Evolutionary conservation across 1,140 invertebrate genomes (phyloP), one percentile per base, ranked within the genome.

Genomic region (Megathymus violae): DNA sequence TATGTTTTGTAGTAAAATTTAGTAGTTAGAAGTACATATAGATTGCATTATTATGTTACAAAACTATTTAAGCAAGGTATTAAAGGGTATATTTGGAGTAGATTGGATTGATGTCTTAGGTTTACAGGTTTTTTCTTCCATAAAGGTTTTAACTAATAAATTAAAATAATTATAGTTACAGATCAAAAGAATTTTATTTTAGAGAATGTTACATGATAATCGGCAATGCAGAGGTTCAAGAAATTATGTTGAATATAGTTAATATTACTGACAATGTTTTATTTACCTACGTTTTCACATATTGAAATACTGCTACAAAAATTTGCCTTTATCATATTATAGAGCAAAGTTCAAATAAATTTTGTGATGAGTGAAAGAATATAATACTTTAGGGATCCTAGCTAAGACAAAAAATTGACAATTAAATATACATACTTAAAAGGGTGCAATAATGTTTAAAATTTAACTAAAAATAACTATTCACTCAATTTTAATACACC

Each of bases 171-270:
- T 34, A 27, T 27, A 62, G 27, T 67, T 69, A 60, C 82, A 89
- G 85, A 88, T 87, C 85, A 88, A 89, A 89, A 89, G 84, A 89
- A 89, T 82, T 89, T 91, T 89, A 88, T 91, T 89, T 88, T 81
- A 88, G 85, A 90, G 84, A 89, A 85, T 87, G 80, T 90, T 89
- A 89, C 86, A 90, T 84, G 80, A 88, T 81, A 90, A 88, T 88
- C 86, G 85, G 86, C 88, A 91, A 91, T 91, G 88, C 88, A 89
- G 85, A 91, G 78, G 78, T 85, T 83, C 74, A 80, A 89, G 78
- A 85, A 90, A 90, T 85, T 78, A 90, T 88, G 72, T 86, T 81
- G 72, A 85, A 88, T 88, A 90, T 78, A 87, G 89, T 85, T 88
- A 85, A n/a, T n/a, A n/a, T n/a, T 87, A 89, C 75, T 83, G 84